phyloP scores from a whole-genome alignment of 1,140 invertebrate genomes.

The Araneus ventricosus region DNA sequence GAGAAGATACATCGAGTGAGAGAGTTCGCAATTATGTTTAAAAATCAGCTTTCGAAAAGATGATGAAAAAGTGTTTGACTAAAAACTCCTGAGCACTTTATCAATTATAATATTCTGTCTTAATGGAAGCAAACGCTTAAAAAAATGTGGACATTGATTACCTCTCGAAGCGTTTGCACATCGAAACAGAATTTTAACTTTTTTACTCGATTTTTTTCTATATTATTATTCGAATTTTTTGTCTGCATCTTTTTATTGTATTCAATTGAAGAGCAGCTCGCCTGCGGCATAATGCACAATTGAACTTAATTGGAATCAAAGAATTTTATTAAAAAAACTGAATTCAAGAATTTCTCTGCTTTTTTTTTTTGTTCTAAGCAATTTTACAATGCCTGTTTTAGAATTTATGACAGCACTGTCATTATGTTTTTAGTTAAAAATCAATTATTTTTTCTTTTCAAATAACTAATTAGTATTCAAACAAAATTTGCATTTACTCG shows the following conservation, averaged over 20 bases:
- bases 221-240: neutral
- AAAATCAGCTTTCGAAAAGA: constrained; percentile 4
- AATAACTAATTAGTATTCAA: neutral
- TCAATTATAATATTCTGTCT: constrained; percentile 7
- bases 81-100: neutral
- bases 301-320: neutral
- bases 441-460: neutral
- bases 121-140: neutral
- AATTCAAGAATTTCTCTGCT: neutral
- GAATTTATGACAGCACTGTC: neutral
- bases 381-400: neutral
- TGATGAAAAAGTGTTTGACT: constrained; percentile 25
- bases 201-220: neutral
- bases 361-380: neutral
- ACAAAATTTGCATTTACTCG: neutral
- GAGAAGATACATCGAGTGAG: neutral
- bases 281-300: neutral
- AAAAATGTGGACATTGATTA: neutral
- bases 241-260: neutral
- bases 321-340: neutral
- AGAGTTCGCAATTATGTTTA: neutral
- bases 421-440: neutral
- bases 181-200: neutral
- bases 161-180: neutral
- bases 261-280: neutral